Percentiles rank a stretch among this genome's conserved stretches.
Conservation (phyloP, 1,140 invertebrate genomes). For the Micrasema minimum region DNA sequence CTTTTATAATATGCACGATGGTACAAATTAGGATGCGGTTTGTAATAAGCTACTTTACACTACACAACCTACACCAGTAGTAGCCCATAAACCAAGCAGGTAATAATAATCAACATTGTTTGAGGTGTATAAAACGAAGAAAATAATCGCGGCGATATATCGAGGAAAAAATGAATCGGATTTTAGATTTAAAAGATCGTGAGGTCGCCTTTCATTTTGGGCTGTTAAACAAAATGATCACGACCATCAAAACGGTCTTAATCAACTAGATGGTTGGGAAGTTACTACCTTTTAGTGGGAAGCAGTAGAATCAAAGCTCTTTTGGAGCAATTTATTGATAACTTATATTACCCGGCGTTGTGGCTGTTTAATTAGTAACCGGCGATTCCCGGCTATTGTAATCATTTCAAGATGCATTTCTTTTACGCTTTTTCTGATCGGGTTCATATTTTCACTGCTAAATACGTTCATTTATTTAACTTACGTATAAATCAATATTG, state of each 20-base stretch:
- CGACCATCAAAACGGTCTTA: neutral
- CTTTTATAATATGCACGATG: too few relatives aligned
- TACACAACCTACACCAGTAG: neutral
- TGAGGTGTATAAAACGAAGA: neutral
- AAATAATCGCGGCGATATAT: conserved; percentile 9
- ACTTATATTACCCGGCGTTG: neutral
- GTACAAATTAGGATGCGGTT: too few relatives aligned
- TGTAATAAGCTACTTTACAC: too few relatives aligned
- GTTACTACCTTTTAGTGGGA: neutral
- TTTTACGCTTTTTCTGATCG: too few relatives aligned
- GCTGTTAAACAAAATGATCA: neutral
- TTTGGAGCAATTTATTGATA: neutral
- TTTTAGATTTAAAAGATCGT: neutral
- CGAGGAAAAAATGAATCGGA: neutral
- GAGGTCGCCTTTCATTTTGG: neutral
- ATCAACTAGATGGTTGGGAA: neutral
- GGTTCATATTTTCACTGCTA: too few relatives aligned
- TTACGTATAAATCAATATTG: too few relatives aligned
- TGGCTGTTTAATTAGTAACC: neutral
- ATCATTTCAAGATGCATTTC: too few relatives aligned
- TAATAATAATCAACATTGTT: conserved; percentile 5
- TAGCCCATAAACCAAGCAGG: conserved; percentile 3
- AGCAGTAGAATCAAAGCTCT: neutral
- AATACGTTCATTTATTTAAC: too few relatives aligned
- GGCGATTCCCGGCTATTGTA: too few relatives aligned